Evolutionary conservation across 1,140 invertebrate species (phyloP), one percentile per base, ranked within the genome.

Genomic region (Tetraneura akinire): DNA sequence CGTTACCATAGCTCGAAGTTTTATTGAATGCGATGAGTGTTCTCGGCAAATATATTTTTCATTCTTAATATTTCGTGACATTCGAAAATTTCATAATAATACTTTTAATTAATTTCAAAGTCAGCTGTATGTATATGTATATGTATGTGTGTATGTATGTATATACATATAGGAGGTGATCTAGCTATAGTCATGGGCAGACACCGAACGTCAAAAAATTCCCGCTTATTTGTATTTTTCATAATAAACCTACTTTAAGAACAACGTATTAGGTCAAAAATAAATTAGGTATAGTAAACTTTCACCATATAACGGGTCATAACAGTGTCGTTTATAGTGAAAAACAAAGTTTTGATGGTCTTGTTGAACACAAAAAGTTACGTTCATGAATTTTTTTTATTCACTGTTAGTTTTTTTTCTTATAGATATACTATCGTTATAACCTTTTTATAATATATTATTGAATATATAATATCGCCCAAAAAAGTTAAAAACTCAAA

Each of bases 231-330:
- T 71, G 47, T 16, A 71, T 18, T 71, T 71, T 71, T 71, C 68
- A 71, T 71, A 71, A 71, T 71, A 71, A 71, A 71, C 68, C 68
- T 68, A 47, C 66, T 68, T 29, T 71, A 29, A 51, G 45, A 51
- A 71, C 42, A 70, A 70, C 45, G n/a, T n/a, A 45, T 26, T 13
- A 26, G 47, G 23, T 71, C 45, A 71, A 71, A 70, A 71, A 71
- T 71, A 71, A 71, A 71, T 71, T 71, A 51, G 68, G 68, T 71
- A 71, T 16, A 71, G 51, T 32, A 71, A 71, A 68, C 66, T 68
- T 68, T 68, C 42, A 26, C 66, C 23, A 47, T 47, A 68, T 47
- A 68, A 71, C 68, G 23, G 16, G 49, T 71, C 68, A 51, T 71
- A 71, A 71, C 68, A 71, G 26, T 71, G 68, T 71, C 68, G 45